Conservation (phyloP, 2,797 vertebrate species). For the Muscicapa striata region DNA sequence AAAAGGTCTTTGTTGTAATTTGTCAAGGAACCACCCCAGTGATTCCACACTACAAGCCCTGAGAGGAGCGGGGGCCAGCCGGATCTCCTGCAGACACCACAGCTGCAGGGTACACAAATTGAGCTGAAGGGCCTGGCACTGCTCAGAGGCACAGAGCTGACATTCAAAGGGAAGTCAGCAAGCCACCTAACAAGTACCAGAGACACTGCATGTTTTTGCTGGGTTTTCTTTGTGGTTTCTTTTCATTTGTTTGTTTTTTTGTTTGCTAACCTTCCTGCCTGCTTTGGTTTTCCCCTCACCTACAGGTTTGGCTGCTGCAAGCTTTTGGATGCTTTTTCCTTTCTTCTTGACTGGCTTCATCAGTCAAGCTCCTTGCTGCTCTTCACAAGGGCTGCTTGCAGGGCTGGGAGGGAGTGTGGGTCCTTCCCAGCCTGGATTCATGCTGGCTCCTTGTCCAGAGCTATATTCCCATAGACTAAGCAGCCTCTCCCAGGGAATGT, state of each 20-base stretch:
- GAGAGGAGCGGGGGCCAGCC: rapidly evolving
- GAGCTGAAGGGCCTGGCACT: neutral
- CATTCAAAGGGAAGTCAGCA: neutral
- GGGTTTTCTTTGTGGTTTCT: neutral
- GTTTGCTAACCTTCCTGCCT: neutral
- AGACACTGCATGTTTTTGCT: neutral
- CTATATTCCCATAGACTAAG: neutral
- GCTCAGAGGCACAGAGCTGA: neutral
- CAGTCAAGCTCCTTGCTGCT: neutral
- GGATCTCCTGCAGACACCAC: neutral
- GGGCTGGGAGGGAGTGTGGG: neutral
- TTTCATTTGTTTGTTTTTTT: neutral
- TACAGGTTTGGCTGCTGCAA: neutral
- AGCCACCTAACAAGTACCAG: neutral
- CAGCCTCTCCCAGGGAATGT: neutral
- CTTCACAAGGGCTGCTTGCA: neutral
- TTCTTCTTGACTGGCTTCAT: neutral
- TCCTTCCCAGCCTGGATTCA: neutral
- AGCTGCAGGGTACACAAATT: neutral
- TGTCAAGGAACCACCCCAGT: neutral
- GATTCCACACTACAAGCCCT: neutral
- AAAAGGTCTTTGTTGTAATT: neutral
- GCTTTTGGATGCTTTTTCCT: neutral
- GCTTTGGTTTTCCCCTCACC: neutral
- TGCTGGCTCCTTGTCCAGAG: neutral